Evolutionary conservation across 2,797 vertebrate species (phyloP).

Genomic region (Pristis pectinata): DNA sequence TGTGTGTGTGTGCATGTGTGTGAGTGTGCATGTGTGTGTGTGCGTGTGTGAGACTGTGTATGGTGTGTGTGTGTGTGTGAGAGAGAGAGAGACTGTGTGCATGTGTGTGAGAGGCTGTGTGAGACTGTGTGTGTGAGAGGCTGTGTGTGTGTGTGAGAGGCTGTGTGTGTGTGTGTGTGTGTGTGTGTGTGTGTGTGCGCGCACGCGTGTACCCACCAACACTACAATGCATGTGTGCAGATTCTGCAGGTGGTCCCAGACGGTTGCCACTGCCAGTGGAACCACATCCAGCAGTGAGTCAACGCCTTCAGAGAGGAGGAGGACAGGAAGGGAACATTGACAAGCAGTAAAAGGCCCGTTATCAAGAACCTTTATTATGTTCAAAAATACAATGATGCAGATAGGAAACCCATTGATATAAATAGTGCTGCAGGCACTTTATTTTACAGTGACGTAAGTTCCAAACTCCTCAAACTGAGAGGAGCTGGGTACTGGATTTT

Average conservation of each 20-base stretch:
- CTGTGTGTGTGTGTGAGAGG: too few relatives aligned
- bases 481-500: not conserved
- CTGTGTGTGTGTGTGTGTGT: too few relatives aligned
- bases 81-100: too few relatives aligned
- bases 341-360: not conserved
- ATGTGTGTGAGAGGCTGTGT: too few relatives aligned
- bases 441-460: not conserved
- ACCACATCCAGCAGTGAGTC: not conserved
- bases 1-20: too few relatives aligned
- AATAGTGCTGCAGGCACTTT: constrained; percentile 12
- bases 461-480: not conserved
- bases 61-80: too few relatives aligned
- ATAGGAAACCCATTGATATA: constrained; percentile 20
- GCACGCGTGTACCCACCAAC: not conserved
- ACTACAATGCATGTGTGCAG: not conserved
- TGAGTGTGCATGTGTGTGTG: too few relatives aligned
- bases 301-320: not conserved
- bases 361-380: not conserved
- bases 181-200: not conserved
- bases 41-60: too few relatives aligned
- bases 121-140: too few relatives aligned
- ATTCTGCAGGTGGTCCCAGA: not conserved
- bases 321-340: not conserved
- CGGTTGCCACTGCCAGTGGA: not conserved
- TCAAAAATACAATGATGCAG: not conserved